Evolutionary conservation across 1,140 invertebrate genomes (phyloP), one percentile per base, ranked within the genome.

Genomic region (Caerostris extrusa): DNA sequence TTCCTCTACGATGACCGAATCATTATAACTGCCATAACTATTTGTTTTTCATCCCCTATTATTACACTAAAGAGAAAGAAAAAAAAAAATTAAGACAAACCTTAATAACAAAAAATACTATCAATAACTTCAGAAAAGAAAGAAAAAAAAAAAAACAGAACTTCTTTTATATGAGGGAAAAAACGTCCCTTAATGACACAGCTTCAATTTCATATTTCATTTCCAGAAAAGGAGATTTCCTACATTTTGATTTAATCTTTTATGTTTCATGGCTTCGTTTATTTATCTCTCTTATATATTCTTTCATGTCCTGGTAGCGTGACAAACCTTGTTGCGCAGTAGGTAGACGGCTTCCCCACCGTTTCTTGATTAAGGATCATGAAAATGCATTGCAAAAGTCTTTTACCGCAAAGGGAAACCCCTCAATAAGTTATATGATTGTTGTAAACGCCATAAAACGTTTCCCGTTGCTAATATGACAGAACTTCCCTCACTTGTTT

Each of bases 191-290:
- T 93, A 93, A 93, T 93, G 91, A 93, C 83, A 86, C 10, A 93
- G 87, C 91, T 93, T 93, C 91, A 93, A 93, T 93, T 93, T 87
- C 82, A 87, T 93, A 93, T 93, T 93, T 93, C 83, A 93, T 93
- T 93, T 71, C 83, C 61, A 71, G 56, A 87, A 87, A 86, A 64
- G 83, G 64, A 87, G 57, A 71, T 93, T 93, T 87, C 83, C 91
- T 64, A 57, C 86, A 58, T 85, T 92, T 92, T 87, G 91, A 86
- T 93, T 93, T 93, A 93, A 93, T 93, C 91, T 61, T 71, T 92
- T 91, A 10, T 92, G 50, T 19, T 81, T 67, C 60, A 58, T 86
- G 50, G 56, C n/a, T 58, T 87, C 58, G 60, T 58, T 5, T 67
- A 58, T n/a, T 93, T 86, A 57, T 85, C 12, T 17, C 5, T 86